A percentile compares a stretch with the other conserved stretches of the same genome.
phyloP scores from a whole-genome alignment of 2,888 invertebrate genomes.

The Melipona beecheii region DNA sequence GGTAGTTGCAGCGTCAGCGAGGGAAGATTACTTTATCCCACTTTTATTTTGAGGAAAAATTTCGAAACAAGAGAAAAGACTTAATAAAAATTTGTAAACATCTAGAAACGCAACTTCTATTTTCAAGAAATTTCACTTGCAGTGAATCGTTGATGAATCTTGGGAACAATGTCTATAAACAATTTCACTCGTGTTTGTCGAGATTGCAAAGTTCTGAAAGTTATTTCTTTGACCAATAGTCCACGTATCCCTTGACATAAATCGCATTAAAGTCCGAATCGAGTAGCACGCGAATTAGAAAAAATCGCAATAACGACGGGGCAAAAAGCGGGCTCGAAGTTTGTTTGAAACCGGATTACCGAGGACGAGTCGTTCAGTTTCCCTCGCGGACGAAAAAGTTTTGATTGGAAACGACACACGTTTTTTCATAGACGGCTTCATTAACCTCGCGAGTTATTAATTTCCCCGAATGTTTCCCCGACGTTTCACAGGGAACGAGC shows the following conservation, averaged over 20 bases:
- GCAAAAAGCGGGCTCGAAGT: neutral
- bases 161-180: no score
- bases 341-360: neutral
- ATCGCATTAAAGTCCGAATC: no score
- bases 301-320: neutral
- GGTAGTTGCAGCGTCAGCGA: no score
- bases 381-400: neutral
- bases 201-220: neutral
- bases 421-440: neutral
- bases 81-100: no score
- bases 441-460: conserved; percentile 2
- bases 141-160: no score
- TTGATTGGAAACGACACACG: neutral
- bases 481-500: neutral
- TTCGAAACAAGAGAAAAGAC: no score
- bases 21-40: no score
- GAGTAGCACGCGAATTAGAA: neutral
- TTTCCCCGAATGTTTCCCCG: neutral
- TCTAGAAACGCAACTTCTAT: no score
- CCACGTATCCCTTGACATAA: no score
- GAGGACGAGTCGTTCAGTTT: neutral
- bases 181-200: neutral
- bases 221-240: neutral
- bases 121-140: no score
- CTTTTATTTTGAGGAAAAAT: no score